Percentiles rank a stretch among this genome's conserved stretches.
Conservation (phyloP, 2,888 invertebrate genomes). For the Cenopis cana region DNA sequence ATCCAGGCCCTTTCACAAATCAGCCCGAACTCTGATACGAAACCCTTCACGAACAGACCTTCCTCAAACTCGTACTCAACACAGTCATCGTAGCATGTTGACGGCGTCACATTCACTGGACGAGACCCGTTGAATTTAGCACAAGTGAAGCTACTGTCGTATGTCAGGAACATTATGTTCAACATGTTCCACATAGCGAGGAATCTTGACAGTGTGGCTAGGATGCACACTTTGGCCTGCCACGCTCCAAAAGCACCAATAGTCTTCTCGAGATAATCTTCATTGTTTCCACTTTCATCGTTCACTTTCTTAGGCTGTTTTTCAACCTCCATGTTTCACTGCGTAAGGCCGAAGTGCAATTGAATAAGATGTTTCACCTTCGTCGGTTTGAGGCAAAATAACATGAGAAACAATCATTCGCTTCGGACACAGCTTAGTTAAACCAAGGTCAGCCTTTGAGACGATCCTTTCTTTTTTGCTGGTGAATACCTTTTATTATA, state of each 20-base stretch:
- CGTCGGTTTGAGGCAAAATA: not conserved
- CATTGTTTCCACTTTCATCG: constrained; percentile 47
- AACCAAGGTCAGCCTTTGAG: not conserved
- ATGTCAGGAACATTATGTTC: constrained; percentile 61
- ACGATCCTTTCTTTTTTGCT: too few species aligned
- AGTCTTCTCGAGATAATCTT: constrained; percentile 63
- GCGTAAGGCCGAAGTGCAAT: too few species aligned
- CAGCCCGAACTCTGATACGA: constrained; percentile 61
- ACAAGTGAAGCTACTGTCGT: constrained; percentile 61
- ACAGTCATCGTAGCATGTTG: constrained; percentile 63
- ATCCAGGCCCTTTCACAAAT: constrained; percentile 66
- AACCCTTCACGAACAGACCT: constrained; percentile 56
- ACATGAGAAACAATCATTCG: not conserved
- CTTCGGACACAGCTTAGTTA: not conserved
- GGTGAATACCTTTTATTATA: too few species aligned
- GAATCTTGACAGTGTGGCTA: constrained; percentile 53
- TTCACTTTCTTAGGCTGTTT: constrained; percentile 5
- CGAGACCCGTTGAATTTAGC: constrained; percentile 52
- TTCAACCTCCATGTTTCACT: not conserved
- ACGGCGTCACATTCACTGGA: constrained; percentile 51
- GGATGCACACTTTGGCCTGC: constrained; percentile 55
- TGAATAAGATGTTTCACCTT: not conserved
- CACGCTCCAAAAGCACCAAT: constrained; percentile 65
- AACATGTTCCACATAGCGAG: constrained; percentile 59
- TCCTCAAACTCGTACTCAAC: constrained; percentile 56